Evolutionary conservation across 2,888 invertebrate genomes (phyloP).

Genomic region (Pyrrhosoma nymphula): DNA sequence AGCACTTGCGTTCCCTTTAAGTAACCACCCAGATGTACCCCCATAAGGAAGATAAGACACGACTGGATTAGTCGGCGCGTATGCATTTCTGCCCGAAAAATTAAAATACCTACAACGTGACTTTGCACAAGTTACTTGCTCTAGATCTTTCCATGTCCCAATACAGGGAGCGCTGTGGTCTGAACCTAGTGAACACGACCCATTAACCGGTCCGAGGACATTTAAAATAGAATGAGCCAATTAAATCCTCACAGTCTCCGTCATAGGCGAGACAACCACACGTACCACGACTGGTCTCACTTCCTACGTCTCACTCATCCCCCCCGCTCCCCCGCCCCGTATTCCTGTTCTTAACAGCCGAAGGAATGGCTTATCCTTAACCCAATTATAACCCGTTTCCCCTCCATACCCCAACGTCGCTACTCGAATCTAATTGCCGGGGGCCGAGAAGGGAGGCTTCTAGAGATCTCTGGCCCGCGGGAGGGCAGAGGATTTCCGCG

Average conservation of each 20-base stretch:
- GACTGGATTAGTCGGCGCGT: background rate
- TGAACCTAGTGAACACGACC: background rate
- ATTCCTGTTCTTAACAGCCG: slow-evolving; percentile 16
- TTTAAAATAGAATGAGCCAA: slow-evolving; percentile 32
- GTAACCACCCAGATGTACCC: background rate
- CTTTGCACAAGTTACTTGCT: background rate
- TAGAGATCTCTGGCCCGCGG: background rate
- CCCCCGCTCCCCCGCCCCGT: background rate
- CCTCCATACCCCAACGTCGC: background rate
- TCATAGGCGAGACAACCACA: background rate
- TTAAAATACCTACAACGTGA: background rate
- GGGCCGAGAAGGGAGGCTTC: background rate
- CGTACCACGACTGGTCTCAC: background rate
- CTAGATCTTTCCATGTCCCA: background rate
- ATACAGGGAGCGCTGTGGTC: background rate
- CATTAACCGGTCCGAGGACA: background rate
- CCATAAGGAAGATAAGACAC: background rate
- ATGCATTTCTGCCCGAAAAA: background rate
- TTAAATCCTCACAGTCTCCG: background rate
- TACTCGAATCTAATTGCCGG: slow-evolving; percentile 31
- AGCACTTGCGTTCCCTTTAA: background rate
- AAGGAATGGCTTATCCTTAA: slow-evolving; percentile 35
- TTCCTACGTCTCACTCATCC: background rate
- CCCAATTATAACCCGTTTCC: slow-evolving; percentile 10
- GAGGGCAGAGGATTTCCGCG: background rate